Conservation (phyloP, 2,888 invertebrate species). For the Hartigia nigra region DNA sequence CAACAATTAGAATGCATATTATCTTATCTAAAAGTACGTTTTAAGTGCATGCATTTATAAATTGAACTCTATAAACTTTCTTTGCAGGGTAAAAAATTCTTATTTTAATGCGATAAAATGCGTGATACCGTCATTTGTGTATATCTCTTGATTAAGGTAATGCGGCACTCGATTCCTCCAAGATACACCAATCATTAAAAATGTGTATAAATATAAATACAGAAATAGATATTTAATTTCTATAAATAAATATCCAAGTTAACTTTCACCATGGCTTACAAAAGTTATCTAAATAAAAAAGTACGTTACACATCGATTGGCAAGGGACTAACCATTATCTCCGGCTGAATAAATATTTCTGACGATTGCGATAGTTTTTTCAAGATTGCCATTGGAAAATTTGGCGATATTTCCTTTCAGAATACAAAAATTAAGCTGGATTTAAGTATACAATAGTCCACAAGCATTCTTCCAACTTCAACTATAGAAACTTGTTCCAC, state of each 20-base stretch:
- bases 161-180: background rate
- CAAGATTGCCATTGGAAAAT: background rate
- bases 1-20: constrained; percentile 31
- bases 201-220: background rate
- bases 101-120: background rate
- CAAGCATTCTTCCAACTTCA: no score
- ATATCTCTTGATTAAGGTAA: no score
- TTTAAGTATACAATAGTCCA: background rate
- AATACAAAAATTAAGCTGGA: background rate
- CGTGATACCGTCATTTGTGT: background rate
- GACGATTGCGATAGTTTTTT: background rate
- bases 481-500: background rate
- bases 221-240: background rate
- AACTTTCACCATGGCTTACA: background rate
- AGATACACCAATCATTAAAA: background rate
- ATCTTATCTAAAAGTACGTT: constrained; percentile 30
- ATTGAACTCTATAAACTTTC: background rate
- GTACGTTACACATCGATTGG: background rate
- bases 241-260: background rate
- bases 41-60: background rate
- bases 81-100: background rate
- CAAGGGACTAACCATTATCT: background rate
- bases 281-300: background rate
- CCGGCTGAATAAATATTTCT: background rate
- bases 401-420: background rate